Evolutionary conservation across 37 sponge, comb jelly and placozoan genomes (phyloP).

Genomic region (Mnemiopsis leidyi): DNA sequence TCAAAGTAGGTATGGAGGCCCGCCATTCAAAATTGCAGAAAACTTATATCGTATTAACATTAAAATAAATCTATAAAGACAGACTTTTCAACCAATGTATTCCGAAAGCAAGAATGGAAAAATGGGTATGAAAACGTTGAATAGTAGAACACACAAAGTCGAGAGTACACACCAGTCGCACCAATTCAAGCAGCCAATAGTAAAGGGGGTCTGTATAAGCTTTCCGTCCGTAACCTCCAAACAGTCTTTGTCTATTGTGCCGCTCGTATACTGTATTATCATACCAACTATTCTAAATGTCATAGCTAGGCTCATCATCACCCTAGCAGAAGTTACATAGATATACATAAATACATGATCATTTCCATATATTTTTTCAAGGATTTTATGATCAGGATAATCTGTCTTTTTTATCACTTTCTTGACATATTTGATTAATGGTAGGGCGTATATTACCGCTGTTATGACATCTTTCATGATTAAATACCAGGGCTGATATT

Average conservation of each 20-base stretch:
- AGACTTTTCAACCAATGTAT: too few species aligned
- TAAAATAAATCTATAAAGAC: too few species aligned
- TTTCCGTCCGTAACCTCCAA: neutral
- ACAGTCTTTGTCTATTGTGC: neutral
- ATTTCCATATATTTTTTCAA: too few species aligned
- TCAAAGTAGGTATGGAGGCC: too few species aligned
- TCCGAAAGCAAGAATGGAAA: too few species aligned
- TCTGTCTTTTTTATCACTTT: too few species aligned
- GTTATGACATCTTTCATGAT: neutral
- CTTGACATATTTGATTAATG: neutral
- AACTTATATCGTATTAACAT: too few species aligned
- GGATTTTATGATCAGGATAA: too few species aligned
- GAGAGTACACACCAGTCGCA: constrained; percentile 10
- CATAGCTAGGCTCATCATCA: neutral
- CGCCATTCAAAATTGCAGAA: too few species aligned
- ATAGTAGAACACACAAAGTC: too few species aligned
- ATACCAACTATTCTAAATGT: neutral
- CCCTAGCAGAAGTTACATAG: neutral
- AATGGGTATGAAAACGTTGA: too few species aligned
- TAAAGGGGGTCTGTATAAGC: neutral
- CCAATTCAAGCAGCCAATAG: neutral
- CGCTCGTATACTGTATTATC: neutral
- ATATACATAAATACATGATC: neutral
- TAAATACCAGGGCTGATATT: neutral
- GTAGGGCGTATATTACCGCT: neutral